Evolutionary conservation across 1,140 invertebrate genomes (phyloP), one percentile per base, ranked within the genome.

Genomic region (Anoplophora glabripennis): DNA sequence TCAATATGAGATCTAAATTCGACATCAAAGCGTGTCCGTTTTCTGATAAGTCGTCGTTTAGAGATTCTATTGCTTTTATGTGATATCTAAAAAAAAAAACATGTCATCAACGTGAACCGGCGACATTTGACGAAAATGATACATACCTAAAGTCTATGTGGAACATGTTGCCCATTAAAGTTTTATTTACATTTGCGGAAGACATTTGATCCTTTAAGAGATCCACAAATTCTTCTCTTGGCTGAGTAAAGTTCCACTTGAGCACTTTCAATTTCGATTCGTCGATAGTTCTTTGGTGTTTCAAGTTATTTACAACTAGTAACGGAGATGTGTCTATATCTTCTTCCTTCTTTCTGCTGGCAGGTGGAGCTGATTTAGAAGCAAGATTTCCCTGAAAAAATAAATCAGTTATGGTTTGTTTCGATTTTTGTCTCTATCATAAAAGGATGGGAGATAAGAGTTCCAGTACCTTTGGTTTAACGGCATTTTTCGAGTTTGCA

Each of bases 191-290:
- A 66, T 89, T 88, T 0, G 92, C 92, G 10, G 84, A 83, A 1
- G 84, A 84, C 93, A 99, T 97, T 72, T 97, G 92, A 64, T 93
- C 90, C 66, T 89, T 89, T 10, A 99, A 76, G 57, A 96, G 83
- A 28, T 96, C 92, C 14, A 94, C 89, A 78, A 97, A 98, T 71
- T 99, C 96, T 72, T 92, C 89, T 28, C 93, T 80, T 0, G 96
- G 94, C 0, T 90, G 86, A 0, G 90, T 89, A 69, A 99, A 99
- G 71, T 97, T 97, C 96, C 96, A 99, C 76, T 96, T 96, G 3
- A 99, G 78, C 1, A 90, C 86, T 73, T 93, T 94, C 18, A 96
- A 78, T 76, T 92, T 93, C 68, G 94, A 92, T 73, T 98, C 94
- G 72, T 97, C 94, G 15, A 93, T 87, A 28, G 92, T 84, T 42